Conservation (phyloP, 2,888 invertebrate genomes). For the Desoria tigrina region DNA sequence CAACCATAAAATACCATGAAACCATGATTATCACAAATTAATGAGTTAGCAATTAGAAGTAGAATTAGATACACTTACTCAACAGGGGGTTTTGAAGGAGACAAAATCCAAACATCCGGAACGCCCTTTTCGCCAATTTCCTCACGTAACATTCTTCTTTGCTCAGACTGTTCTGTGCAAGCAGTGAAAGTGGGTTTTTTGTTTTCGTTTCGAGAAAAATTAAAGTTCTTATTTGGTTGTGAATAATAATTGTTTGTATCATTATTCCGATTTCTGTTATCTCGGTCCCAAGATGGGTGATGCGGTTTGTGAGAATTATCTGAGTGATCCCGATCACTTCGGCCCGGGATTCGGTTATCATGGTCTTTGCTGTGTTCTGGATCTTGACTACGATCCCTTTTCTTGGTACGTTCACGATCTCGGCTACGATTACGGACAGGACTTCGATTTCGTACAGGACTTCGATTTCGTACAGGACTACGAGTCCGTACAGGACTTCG, state of each 20-base stretch:
- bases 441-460: background rate
- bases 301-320: background rate
- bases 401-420: no score
- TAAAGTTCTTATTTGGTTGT: no score
- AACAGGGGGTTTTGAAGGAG: constrained; percentile 36
- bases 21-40: background rate
- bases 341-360: background rate
- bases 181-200: constrained; percentile 1
- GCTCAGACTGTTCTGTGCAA: constrained; percentile 23
- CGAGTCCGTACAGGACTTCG: background rate
- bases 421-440: background rate
- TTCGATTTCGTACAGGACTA: no score
- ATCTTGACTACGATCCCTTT: background rate
- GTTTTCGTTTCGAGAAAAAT: background rate
- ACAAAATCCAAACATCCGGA: constrained; percentile 48
- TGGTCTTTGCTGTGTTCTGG: background rate
- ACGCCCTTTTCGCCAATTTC: constrained; percentile 50
- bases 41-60: background rate
- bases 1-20: no score
- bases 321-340: background rate
- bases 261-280: background rate
- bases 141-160: constrained; percentile 44
- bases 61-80: constrained; percentile 41
- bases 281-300: background rate
- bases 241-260: background rate